Evolutionary conservation across 2,113 vertebrate species (phyloP).

Genomic region (Catharus fuscescens): DNA sequence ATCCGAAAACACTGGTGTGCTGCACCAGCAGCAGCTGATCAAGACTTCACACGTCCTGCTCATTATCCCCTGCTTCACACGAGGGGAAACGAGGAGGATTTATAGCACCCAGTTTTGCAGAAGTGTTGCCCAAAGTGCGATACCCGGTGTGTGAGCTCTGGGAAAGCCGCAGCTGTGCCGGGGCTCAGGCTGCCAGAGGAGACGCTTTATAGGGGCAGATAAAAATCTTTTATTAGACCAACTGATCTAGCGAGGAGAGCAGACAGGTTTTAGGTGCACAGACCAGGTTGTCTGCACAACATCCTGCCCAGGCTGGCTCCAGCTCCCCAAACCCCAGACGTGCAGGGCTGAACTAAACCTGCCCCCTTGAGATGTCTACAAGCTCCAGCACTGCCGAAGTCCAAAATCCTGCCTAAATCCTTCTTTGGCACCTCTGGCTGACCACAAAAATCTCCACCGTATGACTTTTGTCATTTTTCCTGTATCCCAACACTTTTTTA

Average conservation of each 20-base stretch:
- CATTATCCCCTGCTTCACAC: background rate
- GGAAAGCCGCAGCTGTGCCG: background rate
- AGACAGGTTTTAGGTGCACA: background rate
- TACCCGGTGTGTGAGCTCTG: background rate
- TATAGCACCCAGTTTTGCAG: constrained; percentile 2
- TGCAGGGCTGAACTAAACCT: background rate
- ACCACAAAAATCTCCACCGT: rapidly evolving
- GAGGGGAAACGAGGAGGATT: constrained; percentile 20
- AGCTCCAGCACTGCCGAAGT: background rate
- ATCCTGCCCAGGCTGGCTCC: background rate
- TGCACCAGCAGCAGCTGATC: constrained; percentile 35
- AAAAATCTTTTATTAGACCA: constrained; percentile 45
- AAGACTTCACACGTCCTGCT: constrained; percentile 32
- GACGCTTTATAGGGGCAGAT: constrained; percentile 27
- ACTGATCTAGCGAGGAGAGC: background rate
- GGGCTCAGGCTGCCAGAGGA: background rate
- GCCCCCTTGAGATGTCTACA: background rate
- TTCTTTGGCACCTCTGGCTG: background rate
- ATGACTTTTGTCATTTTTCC: background rate
- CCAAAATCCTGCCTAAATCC: background rate
- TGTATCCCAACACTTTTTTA: rapidly evolving
- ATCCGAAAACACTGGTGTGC: background rate
- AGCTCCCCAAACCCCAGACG: background rate
- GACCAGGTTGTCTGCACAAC: background rate
- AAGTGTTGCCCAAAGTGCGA: background rate